phyloP scores from a whole-genome alignment of 2,888 invertebrate genomes.

The Gymnosoma rotundatum region DNA sequence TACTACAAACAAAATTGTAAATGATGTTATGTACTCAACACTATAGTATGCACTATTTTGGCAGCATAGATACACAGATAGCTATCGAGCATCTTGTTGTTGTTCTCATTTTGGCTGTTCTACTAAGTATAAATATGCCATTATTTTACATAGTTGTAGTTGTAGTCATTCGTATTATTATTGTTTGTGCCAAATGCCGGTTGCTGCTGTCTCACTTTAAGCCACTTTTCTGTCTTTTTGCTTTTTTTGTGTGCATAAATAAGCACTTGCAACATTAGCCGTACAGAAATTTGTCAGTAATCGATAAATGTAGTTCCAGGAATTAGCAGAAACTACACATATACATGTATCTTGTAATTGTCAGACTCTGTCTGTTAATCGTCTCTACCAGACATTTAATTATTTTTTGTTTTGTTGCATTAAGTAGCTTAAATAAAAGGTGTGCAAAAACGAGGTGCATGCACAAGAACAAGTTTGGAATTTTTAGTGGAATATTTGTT shows the following conservation, averaged over 20 bases:
- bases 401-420: conserved; percentile 14
- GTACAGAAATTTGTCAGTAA: conserved; percentile 41
- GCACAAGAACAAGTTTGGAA: not conserved
- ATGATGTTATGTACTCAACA: conserved; percentile 14
- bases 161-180: conserved; percentile 6
- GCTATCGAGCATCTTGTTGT: not conserved
- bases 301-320: conserved; percentile 67
- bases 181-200: conserved; percentile 52
- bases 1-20: conserved; percentile 47
- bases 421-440: conserved; percentile 6
- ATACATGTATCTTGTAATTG: conserved; percentile 7
- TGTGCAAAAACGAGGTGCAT: not conserved
- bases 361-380: conserved; percentile 39
- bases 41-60: not conserved
- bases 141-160: conserved; percentile 24
- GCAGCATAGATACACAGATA: conserved; percentile 8
- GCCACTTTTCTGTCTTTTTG: not conserved
- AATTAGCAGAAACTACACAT: conserved; percentile 41
- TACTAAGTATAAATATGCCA: conserved; percentile 21
- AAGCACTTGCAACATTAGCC: conserved; percentile 23
- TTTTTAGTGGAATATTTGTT: not conserved
- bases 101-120: not conserved
- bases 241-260: not conserved
- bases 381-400: conserved; percentile 42
- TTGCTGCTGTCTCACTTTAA: conserved; percentile 35